Conservation (phyloP, 2,797 vertebrate genomes). For the Spheniscus humboldti region DNA sequence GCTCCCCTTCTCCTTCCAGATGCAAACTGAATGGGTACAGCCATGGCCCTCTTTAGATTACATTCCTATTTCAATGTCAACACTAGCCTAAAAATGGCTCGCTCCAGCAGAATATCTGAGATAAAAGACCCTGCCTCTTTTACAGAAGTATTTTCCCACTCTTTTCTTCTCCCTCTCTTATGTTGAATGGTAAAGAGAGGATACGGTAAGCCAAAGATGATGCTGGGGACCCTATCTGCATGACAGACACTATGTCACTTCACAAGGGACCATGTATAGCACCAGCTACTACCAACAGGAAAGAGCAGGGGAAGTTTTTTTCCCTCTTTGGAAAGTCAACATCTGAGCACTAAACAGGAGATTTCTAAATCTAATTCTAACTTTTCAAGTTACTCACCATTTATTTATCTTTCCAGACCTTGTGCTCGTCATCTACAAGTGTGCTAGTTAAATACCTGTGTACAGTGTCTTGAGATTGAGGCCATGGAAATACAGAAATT, state of each 20-base stretch:
- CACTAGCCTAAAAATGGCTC: neutral
- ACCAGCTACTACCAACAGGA: neutral
- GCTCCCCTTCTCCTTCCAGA: neutral
- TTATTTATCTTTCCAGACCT: neutral
- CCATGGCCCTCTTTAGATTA: neutral
- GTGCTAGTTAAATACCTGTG: neutral
- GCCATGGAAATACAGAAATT: neutral
- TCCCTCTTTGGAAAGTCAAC: neutral
- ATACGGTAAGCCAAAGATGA: neutral
- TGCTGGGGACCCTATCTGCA: neutral
- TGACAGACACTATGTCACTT: neutral
- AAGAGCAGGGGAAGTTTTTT: neutral
- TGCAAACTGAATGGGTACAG: neutral
- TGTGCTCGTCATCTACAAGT: neutral
- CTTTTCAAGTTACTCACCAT: neutral
- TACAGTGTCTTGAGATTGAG: neutral
- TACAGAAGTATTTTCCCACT: neutral
- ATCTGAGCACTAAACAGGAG: neutral
- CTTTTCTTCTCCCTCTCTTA: neutral
- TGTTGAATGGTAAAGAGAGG: neutral
- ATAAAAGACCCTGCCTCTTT: neutral
- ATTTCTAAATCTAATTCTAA: neutral
- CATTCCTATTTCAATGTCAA: neutral
- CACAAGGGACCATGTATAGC: neutral
- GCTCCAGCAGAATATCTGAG: neutral